Conservation (phyloP, 92 coral and sea anemone genomes). For the Phenganax stokvisi region DNA sequence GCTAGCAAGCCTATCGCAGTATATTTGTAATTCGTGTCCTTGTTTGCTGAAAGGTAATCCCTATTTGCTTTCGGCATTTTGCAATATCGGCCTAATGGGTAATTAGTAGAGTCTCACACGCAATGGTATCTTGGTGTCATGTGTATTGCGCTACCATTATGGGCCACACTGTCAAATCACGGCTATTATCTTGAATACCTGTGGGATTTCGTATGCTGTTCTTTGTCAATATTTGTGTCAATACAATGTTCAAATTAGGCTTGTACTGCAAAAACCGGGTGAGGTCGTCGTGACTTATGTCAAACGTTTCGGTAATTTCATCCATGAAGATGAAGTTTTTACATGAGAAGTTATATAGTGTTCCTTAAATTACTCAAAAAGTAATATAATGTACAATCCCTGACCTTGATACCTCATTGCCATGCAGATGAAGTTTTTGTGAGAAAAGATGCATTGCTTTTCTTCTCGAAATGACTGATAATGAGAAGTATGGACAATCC, state of each 20-base stretch:
- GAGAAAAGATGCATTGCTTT: too few species aligned
- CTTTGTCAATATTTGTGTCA: background rate
- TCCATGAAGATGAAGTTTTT: too few species aligned
- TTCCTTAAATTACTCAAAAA: too few species aligned
- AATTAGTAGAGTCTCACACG: background rate
- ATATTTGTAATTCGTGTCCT: background rate
- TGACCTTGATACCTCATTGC: too few species aligned
- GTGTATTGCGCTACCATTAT: background rate
- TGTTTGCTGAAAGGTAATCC: background rate
- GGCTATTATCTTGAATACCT: background rate
- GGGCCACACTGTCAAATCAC: background rate
- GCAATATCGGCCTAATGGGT: slow-evolving; percentile 2
- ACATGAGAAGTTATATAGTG: too few species aligned
- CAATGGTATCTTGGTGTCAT: background rate
- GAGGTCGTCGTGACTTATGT: too few species aligned
- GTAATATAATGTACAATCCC: too few species aligned
- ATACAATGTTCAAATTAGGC: background rate
- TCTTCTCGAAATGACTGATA: too few species aligned
- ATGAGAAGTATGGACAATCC: too few species aligned
- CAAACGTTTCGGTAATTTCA: too few species aligned
- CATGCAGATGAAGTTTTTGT: too few species aligned
- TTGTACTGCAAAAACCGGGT: background rate
- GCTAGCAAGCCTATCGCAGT: background rate
- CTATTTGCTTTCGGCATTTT: slow-evolving; percentile 9
- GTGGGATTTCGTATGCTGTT: background rate